Evolutionary conservation across 1,140 invertebrate species (phyloP).

Genomic region (Drosophila bocki): DNA sequence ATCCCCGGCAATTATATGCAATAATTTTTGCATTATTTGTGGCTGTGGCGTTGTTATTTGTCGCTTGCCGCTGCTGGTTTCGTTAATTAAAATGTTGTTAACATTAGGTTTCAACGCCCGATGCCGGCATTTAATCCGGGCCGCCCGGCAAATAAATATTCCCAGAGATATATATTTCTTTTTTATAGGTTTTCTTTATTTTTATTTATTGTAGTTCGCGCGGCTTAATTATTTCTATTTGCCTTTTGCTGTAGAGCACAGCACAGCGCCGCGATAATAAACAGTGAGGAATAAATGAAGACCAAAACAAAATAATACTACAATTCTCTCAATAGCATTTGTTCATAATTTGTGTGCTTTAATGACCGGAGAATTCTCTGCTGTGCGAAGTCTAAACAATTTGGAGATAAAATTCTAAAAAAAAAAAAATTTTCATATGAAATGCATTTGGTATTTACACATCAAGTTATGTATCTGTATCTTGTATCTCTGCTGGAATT

Average conservation of each 20-base stretch:
- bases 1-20: conserved; percentile 41
- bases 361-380: conserved; percentile 44
- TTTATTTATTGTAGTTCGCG: conserved; percentile 54
- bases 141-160: conserved; percentile 73
- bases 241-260: conserved; percentile 48
- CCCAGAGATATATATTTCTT: conserved; percentile 8
- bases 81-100: conserved; percentile 80
- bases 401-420: conserved; percentile 31
- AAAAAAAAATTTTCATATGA: conserved; percentile 43
- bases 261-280: conserved; percentile 42
- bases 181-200: conserved; percentile 30
- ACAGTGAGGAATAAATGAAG: conserved; percentile 33
- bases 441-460: conserved; percentile 24
- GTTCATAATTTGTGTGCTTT: conserved; percentile 65
- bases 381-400: conserved; percentile 58
- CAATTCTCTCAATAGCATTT: conserved; percentile 56
- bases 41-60: conserved; percentile 23
- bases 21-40: conserved; percentile 53
- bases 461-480: conserved; percentile 22
- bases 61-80: conserved; percentile 10
- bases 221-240: conserved; percentile 78
- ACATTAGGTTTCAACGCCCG: conserved; percentile 74
- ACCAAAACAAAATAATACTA: conserved; percentile 23
- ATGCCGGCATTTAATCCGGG: conserved; percentile 62
- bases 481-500: conserved; percentile 20